A percentile compares a stretch with the other conserved stretches of the same genome.
Evolutionary conservation across 1,140 invertebrate genomes (phyloP).

Genomic region (Varroa destructor): DNA sequence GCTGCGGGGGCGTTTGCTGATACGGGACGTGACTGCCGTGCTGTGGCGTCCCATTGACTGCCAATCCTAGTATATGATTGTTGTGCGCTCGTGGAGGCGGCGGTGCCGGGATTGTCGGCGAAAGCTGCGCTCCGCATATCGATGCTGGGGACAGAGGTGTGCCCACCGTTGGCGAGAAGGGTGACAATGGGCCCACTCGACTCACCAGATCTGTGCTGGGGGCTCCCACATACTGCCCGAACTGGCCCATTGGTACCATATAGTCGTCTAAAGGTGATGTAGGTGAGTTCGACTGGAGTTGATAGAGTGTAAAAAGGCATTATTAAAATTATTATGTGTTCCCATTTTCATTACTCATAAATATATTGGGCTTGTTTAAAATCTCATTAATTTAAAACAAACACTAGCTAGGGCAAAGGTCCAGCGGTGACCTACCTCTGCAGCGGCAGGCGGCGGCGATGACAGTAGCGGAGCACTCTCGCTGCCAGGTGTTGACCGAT

Average conservation of each 20-base stretch:
- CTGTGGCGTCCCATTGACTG: too few relatives aligned
- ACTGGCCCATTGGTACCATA: conserved; percentile 26
- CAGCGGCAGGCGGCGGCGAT: conserved; percentile 11
- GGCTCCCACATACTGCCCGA: background rate
- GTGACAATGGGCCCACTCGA: background rate
- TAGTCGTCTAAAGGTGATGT: conserved; percentile 25
- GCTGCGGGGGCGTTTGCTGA: background rate
- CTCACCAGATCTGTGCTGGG: background rate
- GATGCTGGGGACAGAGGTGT: background rate
- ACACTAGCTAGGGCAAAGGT: too few relatives aligned
- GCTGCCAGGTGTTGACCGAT: background rate
- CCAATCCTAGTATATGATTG: background rate
- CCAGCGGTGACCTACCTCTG: background rate
- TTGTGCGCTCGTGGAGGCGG: conserved; percentile 2
- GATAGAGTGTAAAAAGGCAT: background rate
- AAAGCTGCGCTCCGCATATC: background rate
- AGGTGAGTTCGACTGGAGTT: conserved; percentile 2
- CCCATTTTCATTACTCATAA: background rate
- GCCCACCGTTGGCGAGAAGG: background rate
- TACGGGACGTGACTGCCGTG: too few relatives aligned
- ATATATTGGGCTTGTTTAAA: too few relatives aligned
- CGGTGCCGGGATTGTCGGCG: conserved; percentile 9
- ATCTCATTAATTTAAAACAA: too few relatives aligned
- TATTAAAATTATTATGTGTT: background rate
- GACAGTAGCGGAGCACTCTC: conserved; percentile 14